Conservation (phyloP, 2,888 invertebrate genomes). For the Helleia helle region DNA sequence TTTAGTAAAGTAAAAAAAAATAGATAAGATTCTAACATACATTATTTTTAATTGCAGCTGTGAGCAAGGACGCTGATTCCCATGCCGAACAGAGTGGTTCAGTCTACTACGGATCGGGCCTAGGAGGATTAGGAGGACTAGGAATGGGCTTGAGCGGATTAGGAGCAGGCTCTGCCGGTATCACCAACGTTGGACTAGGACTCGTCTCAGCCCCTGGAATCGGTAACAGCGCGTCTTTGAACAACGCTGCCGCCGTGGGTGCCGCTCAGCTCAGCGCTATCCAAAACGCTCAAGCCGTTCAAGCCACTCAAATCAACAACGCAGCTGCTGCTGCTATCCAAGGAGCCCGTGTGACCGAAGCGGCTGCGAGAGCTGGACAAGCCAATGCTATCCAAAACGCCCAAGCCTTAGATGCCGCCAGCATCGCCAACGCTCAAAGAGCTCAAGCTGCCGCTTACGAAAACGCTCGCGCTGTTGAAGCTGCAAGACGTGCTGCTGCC, state of each 20-base stretch:
- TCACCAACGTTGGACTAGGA: slow-evolving; percentile 15
- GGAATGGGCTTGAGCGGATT: slow-evolving; percentile 22
- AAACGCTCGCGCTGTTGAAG: slow-evolving; percentile 56
- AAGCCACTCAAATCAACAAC: slow-evolving; percentile 55
- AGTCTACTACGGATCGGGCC: slow-evolving; percentile 16
- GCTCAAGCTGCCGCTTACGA: slow-evolving; percentile 63
- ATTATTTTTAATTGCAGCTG: no score
- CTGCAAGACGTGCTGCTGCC: slow-evolving; percentile 51
- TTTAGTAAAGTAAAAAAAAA: no score
- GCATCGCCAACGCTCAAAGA: slow-evolving; percentile 55
- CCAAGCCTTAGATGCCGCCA: slow-evolving; percentile 55
- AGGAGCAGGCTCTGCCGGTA: slow-evolving; percentile 23
- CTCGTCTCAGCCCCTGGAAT: slow-evolving; percentile 19
- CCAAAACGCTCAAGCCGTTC: slow-evolving; percentile 61
- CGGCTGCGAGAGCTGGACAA: slow-evolving; percentile 54
- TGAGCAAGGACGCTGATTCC: slow-evolving; percentile 38
- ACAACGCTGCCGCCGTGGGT: slow-evolving; percentile 54
- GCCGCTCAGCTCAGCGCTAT: slow-evolving; percentile 62
- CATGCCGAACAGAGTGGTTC: slow-evolving; percentile 32
- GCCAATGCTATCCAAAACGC: slow-evolving; percentile 58
- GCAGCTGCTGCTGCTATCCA: slow-evolving; percentile 61
- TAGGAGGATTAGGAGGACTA: slow-evolving; percentile 22
- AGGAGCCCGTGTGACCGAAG: slow-evolving; percentile 55
- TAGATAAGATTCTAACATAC: no score
- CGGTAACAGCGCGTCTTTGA: slow-evolving; percentile 46